Conservation (phyloP, 2,888 invertebrate species). For the Gastrophysa polygoni region DNA sequence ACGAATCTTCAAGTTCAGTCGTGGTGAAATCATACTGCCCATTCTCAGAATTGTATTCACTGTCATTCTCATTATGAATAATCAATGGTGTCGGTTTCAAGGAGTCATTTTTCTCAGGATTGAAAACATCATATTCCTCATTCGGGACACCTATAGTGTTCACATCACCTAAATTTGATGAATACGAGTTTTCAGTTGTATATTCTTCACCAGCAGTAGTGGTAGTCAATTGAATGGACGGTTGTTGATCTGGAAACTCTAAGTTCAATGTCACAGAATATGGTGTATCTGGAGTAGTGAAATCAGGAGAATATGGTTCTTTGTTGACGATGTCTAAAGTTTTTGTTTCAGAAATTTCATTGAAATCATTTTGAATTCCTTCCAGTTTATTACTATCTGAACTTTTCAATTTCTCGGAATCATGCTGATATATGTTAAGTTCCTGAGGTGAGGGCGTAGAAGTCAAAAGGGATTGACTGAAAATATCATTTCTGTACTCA, state of each 20-base stretch:
- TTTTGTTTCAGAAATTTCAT: no score
- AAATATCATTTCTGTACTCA: neutral
- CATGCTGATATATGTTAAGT: neutral
- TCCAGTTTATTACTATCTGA: neutral
- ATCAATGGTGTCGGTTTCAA: no score
- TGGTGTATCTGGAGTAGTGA: conserved; percentile 27
- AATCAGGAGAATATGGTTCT: no score
- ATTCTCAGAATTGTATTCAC: no score
- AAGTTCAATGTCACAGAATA: neutral
- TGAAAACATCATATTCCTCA: no score
- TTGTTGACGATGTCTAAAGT: no score
- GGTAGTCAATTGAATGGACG: neutral
- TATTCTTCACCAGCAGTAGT: neutral
- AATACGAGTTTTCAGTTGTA: neutral
- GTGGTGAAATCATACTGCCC: no score
- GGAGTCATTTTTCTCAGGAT: no score
- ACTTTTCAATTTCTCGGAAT: neutral
- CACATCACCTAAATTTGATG: no score
- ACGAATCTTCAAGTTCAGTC: no score
- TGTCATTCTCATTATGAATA: no score
- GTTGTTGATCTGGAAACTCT: neutral
- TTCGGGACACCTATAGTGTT: no score
- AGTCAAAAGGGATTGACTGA: neutral
- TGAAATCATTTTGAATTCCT: neutral
- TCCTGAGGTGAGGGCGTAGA: neutral